phyloP scores from a whole-genome alignment of 2,888 invertebrate species.

The Rhagonycha lutea region DNA sequence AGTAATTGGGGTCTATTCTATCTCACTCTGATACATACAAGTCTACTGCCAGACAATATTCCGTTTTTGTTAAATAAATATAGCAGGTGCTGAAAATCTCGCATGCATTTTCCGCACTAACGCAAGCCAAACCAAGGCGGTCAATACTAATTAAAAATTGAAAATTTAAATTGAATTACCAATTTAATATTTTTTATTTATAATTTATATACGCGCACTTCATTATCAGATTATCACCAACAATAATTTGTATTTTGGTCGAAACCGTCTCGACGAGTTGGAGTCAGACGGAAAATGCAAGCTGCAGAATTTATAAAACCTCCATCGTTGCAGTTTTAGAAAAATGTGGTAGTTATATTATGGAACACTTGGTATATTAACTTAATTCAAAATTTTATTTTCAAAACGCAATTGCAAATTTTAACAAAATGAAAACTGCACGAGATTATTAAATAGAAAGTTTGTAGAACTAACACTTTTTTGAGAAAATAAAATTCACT shows the following conservation, averaged over 20 bases:
- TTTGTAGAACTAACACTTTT: not conserved
- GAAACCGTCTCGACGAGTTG: too few relatives aligned
- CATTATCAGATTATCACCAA: too few relatives aligned
- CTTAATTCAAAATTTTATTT: too few relatives aligned
- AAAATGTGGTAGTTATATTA: too few relatives aligned
- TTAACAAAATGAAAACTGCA: too few relatives aligned
- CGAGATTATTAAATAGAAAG: too few relatives aligned
- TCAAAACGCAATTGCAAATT: too few relatives aligned
- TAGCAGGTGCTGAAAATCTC: not conserved
- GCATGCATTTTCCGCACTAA: not conserved
- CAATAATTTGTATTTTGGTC: too few relatives aligned
- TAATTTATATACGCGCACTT: not conserved
- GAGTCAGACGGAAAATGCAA: not conserved
- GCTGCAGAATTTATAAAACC: too few relatives aligned
- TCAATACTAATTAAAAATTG: not conserved
- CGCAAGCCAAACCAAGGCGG: not conserved
- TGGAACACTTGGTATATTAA: too few relatives aligned
- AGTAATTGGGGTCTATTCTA: not conserved
- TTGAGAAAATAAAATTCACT: not conserved
- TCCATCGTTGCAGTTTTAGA: too few relatives aligned
- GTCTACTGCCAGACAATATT: not conserved
- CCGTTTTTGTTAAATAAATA: not conserved
- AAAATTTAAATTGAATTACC: not conserved
- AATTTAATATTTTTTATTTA: not conserved
- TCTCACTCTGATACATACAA: not conserved